A percentile compares a stretch with the other conserved stretches of the same genome.
These are phyloP conservation scores for Madoqua kirkii DNA, from an alignment of 2,113 vertebrate species.

Conservation along the genomic window DNA sequence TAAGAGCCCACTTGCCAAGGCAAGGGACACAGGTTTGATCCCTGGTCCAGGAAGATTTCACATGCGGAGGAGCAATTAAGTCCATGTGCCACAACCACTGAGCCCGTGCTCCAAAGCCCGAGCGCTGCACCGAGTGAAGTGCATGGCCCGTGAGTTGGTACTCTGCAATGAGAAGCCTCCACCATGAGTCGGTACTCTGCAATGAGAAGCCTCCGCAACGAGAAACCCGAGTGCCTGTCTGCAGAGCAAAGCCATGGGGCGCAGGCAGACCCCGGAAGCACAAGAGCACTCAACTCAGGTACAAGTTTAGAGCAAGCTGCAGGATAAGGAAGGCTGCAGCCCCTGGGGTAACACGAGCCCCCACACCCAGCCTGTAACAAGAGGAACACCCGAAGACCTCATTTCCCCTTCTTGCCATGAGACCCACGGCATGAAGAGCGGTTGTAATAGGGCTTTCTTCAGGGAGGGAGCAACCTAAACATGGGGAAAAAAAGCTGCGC, in stretches of 20 bases:
- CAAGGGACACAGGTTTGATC: neutral
- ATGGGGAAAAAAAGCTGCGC: neutral
- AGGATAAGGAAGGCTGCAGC: neutral
- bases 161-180: too few species aligned
- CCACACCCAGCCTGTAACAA: neutral
- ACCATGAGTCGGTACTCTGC: neutral
- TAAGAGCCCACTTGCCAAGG: neutral
- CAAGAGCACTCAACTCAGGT: neutral
- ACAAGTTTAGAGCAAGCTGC: neutral
- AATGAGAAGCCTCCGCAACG: neutral
- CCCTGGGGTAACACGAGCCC: neutral
- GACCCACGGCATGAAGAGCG: neutral
- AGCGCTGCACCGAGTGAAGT: neutral
- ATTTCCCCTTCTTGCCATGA: neutral
- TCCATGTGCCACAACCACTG: neutral
- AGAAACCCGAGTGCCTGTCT: neutral
- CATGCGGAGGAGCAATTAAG: neutral
- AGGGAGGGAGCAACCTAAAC: neutral
- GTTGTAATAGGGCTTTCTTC: neutral
- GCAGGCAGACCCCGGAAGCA: neutral
- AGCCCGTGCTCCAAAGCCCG: neutral
- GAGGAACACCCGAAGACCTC: neutral
- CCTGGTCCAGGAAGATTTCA: neutral
- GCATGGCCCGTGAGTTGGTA: rapidly evolving
- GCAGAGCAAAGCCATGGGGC: neutral